Evolutionary conservation across 2,888 invertebrate species (phyloP).

Genomic region (Limnephilus marmoratus): DNA sequence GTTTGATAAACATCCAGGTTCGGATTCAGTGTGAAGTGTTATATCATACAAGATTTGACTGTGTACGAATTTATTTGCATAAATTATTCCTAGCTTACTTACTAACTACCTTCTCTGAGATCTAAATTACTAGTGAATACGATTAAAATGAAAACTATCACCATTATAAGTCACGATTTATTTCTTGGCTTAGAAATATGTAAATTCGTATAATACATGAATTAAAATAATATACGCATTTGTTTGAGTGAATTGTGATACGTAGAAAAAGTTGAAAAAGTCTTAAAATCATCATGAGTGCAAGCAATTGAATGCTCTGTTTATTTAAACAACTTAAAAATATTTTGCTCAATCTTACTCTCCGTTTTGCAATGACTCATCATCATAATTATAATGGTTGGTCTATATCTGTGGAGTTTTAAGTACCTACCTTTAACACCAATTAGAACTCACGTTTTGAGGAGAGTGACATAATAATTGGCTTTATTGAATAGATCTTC

Average conservation of each 20-base stretch:
- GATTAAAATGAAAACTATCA: background rate
- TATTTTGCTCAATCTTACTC: background rate
- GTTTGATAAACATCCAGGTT: slow-evolving; percentile 41
- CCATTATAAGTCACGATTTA: background rate
- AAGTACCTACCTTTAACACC: too few relatives aligned
- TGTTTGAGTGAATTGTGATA: background rate
- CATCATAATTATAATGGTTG: background rate
- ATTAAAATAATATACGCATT: background rate
- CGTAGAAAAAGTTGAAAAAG: background rate
- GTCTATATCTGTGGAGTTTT: background rate
- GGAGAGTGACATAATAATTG: too few relatives aligned
- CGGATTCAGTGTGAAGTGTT: background rate
- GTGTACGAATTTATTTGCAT: background rate
- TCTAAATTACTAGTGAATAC: background rate
- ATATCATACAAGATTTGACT: slow-evolving; percentile 10
- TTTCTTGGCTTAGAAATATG: background rate
- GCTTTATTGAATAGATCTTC: background rate
- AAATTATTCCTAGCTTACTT: background rate
- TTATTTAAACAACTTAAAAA: background rate
- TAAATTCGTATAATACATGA: background rate
- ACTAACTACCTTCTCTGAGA: background rate
- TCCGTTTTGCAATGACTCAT: background rate
- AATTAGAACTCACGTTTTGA: too few relatives aligned
- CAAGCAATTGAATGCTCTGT: background rate
- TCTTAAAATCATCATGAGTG: background rate